Conservation (phyloP, 1,140 invertebrate genomes). For the Conus betulinus region DNA sequence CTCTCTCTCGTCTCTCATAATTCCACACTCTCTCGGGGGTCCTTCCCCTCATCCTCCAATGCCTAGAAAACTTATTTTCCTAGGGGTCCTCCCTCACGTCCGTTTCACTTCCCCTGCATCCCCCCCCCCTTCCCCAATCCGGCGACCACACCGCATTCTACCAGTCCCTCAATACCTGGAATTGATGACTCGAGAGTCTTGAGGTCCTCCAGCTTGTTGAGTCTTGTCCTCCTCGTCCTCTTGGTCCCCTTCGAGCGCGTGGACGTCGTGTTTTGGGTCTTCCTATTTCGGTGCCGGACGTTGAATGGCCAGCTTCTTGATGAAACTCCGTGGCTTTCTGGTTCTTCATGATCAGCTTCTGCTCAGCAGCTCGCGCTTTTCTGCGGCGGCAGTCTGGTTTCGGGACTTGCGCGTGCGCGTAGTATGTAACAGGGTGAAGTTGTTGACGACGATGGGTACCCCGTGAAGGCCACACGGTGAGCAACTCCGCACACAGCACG, state of each 20-base stretch:
- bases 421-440: slow-evolving; percentile 98
- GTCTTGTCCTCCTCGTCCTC: background rate
- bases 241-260: slow-evolving; percentile 30
- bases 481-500: slow-evolving; percentile 93
- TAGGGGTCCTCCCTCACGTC: too few species aligned
- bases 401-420: slow-evolving; percentile 81
- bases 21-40: too few species aligned
- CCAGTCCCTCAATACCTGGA: background rate
- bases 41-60: too few species aligned
- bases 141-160: too few species aligned
- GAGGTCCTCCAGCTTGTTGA: slow-evolving; percentile 35
- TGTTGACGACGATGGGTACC: slow-evolving; percentile 98
- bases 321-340: slow-evolving; percentile 64
- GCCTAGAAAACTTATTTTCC: too few species aligned
- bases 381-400: slow-evolving; percentile 66
- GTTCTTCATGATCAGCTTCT: slow-evolving; percentile 65
- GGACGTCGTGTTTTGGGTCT: slow-evolving; percentile 10
- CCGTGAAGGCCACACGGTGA: slow-evolving; percentile 98
- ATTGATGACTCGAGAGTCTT: background rate
- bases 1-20: too few species aligned
- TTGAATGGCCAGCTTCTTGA: slow-evolving; percentile 59
- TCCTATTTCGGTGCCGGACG: slow-evolving; percentile 46
- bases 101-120: too few species aligned
- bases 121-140: too few species aligned
- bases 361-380: slow-evolving; percentile 67